These are phyloP conservation scores for Mesoclemmys tuberculata DNA, from an alignment of 2,113 vertebrate species.

Conservation along the genomic window DNA sequence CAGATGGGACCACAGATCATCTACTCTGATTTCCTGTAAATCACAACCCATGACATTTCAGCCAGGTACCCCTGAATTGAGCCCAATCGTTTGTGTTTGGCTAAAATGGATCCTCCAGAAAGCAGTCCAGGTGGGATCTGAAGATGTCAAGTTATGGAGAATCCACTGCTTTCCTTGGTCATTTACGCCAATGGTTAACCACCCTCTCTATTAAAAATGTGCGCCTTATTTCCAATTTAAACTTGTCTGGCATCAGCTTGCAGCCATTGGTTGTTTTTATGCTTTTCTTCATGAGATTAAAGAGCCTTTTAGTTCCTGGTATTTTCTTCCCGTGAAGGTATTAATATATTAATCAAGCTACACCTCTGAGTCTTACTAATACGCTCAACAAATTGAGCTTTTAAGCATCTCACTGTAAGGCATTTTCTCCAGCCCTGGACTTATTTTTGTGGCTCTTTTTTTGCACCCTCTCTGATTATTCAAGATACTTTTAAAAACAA, in stretches of 20 bases:
- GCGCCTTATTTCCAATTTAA: neutral
- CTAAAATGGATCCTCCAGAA: rapidly evolving
- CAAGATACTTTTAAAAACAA: neutral
- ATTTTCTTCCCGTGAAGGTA: neutral
- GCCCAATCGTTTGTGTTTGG: neutral
- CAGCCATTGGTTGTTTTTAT: neutral
- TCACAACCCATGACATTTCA: neutral
- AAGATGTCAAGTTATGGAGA: neutral
- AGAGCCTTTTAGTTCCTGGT: neutral
- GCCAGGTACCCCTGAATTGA: neutral
- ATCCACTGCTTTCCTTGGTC: neutral
- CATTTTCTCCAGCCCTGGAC: neutral
- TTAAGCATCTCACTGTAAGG: neutral
- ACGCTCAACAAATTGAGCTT: neutral
- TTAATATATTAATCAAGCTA: neutral
- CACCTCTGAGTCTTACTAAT: neutral
- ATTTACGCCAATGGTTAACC: neutral
- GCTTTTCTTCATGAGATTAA: neutral
- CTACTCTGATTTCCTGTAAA: neutral
- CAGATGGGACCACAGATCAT: rapidly evolving
- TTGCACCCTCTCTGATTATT: neutral
- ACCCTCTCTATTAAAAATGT: neutral
- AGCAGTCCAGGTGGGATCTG: neutral
- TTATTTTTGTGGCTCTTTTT: neutral
- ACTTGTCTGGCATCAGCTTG: neutral